Evolutionary conservation across 2,797 vertebrate species (phyloP).

Genomic region (Babyrousa celebensis): DNA sequence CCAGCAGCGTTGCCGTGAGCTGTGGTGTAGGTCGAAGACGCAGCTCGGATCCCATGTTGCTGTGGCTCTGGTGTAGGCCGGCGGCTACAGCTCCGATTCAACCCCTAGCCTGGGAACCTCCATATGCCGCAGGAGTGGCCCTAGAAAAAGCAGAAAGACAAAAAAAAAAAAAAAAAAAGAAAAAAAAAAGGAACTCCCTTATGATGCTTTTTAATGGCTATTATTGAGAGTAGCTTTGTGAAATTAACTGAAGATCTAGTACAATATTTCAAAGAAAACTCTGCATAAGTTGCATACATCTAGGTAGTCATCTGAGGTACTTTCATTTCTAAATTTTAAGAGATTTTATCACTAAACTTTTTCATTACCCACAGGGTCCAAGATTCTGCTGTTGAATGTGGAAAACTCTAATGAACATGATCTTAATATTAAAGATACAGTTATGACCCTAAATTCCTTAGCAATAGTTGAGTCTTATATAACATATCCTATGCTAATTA

Average conservation of each 20-base stretch:
- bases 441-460: not conserved
- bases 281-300: not conserved
- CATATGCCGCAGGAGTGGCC: too few relatives aligned
- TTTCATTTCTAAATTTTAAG: not conserved
- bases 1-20: too few relatives aligned
- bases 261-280: slow-evolving; percentile 2
- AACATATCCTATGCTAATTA: not conserved
- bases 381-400: not conserved
- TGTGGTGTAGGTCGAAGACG: too few relatives aligned
- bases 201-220: not conserved
- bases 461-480: not conserved
- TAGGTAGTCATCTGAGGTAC: not conserved
- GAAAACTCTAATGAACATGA: not conserved
- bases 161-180: not conserved
- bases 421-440: not conserved
- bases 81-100: too few relatives aligned
- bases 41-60: too few relatives aligned
- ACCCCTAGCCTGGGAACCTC: too few relatives aligned
- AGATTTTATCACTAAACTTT: not conserved
- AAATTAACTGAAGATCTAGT: not conserved
- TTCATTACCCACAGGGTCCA: not conserved
- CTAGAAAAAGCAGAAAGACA: too few relatives aligned
- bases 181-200: not conserved
- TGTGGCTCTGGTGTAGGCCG: too few relatives aligned
- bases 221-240: not conserved